Evolutionary conservation across 2,797 vertebrate genomes (phyloP).

Genomic region (Artibeus lituratus): DNA sequence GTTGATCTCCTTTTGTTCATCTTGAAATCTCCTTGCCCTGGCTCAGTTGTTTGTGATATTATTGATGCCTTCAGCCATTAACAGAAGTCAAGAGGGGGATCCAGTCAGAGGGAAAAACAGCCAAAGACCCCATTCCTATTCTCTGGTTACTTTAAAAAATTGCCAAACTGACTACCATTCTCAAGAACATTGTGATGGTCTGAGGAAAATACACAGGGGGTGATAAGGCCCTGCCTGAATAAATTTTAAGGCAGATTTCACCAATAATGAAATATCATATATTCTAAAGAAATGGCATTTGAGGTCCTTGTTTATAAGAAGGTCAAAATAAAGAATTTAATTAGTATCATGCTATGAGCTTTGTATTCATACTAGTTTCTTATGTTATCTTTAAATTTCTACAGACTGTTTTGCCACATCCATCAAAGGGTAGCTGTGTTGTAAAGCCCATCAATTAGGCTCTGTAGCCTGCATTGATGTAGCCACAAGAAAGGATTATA

Average conservation of each 20-base stretch:
- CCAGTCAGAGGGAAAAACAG: background rate
- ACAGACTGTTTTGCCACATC: slow-evolving; percentile 65
- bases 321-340: slow-evolving; percentile 73
- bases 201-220: background rate
- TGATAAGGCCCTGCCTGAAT: background rate
- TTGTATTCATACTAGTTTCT: slow-evolving; percentile 34
- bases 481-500: slow-evolving; percentile 65
- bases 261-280: background rate
- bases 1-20: background rate
- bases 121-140: background rate
- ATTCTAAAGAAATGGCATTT: background rate
- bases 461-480: slow-evolving; percentile 62
- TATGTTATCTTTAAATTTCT: slow-evolving; percentile 57
- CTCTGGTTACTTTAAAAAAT: background rate
- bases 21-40: background rate
- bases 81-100: background rate
- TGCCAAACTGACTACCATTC: background rate
- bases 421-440: slow-evolving; percentile 68
- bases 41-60: background rate
- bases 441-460: slow-evolving; percentile 50
- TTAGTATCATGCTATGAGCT: slow-evolving; percentile 17
- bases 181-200: background rate
- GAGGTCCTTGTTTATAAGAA: slow-evolving; percentile 30
- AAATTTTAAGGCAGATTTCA: background rate
- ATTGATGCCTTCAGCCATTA: background rate